Conservation (phyloP, 2,797 vertebrate genomes). For the Anabacerthia variegaticeps region DNA sequence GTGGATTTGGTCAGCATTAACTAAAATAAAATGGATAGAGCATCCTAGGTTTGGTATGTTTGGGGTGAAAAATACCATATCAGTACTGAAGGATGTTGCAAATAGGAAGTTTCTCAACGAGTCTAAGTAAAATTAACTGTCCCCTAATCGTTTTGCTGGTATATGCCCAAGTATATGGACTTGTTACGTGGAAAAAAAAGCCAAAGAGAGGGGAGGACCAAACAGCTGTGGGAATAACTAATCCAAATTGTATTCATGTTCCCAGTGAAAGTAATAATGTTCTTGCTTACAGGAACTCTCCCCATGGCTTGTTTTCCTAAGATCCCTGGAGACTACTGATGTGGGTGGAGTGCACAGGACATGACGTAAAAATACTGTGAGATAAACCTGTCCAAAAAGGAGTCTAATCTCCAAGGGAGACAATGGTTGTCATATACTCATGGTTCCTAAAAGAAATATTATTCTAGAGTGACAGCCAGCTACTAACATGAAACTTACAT, state of each 20-base stretch:
- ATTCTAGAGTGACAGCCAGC: not conserved
- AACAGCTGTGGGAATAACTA: not conserved
- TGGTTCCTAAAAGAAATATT: slow-evolving; percentile 13
- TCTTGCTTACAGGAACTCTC: not conserved
- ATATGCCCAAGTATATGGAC: not conserved
- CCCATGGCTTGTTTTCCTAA: not conserved
- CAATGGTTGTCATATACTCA: not conserved
- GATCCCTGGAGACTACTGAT: not conserved
- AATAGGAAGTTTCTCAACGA: not conserved
- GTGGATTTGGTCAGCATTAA: not conserved
- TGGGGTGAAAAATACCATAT: not conserved
- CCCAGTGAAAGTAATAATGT: not conserved
- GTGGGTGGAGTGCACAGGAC: slow-evolving; percentile 2
- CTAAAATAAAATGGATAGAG: not conserved
- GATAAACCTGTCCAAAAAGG: slow-evolving; percentile 26
- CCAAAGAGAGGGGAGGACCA: not conserved
- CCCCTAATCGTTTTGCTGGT: not conserved
- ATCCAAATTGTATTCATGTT: not conserved
- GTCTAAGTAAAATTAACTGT: not conserved
- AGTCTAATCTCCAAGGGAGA: not conserved
- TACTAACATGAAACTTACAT: not conserved
- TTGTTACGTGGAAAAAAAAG: not conserved
- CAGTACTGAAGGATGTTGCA: not conserved
- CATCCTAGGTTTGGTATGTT: not conserved
- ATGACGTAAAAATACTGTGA: slow-evolving; percentile 4